A percentile compares a stretch with the other conserved stretches of the same genome.
phyloP scores from a whole-genome alignment of 2,113 vertebrate species.

The cattle (Bos taurus) region ARS-UCD2.0 NC_037339.1:33998001-33998500 shows the following conservation, averaged over 20 bases:
- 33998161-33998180: background rate
- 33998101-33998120: background rate
- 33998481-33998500: constrained; percentile 67
- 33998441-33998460: constrained; percentile 60
- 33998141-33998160: background rate
- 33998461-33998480: constrained; percentile 70
- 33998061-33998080: background rate
- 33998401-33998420: constrained; percentile 41
- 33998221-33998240: background rate
- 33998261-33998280: constrained; percentile 12
- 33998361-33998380: constrained; percentile 45
- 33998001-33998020: background rate
- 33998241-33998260: constrained; percentile 17
- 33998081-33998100: background rate
- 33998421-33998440: constrained; percentile 60
- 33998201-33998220: background rate
- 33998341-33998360: constrained; percentile 9
- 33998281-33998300: background rate
- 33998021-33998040: background rate
- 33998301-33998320: constrained; percentile 41
- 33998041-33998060: background rate
- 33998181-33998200: background rate
- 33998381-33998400: constrained; percentile 31
- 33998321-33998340: constrained; percentile 39
- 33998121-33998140: background rate